These are phyloP conservation scores for Carpatolechia fugitivella DNA, from an alignment of 2,888 invertebrate genomes.

Conservation along the genomic window DNA sequence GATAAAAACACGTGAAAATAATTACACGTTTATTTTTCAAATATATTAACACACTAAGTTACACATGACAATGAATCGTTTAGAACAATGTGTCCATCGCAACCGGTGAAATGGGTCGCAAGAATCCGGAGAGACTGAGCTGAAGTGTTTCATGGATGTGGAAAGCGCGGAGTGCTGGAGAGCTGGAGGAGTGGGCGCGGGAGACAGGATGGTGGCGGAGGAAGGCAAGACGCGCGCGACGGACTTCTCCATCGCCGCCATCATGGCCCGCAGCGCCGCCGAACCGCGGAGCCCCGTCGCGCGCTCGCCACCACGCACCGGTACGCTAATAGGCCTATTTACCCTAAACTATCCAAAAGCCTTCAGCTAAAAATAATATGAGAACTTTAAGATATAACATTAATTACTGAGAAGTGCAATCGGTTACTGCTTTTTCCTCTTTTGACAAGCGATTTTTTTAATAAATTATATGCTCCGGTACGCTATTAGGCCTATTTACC, in stretches of 20 bases:
- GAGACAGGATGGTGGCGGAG: slow-evolving; percentile 72
- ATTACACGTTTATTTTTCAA: not conserved
- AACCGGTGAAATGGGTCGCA: slow-evolving; percentile 55
- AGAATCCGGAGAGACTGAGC: slow-evolving; percentile 35
- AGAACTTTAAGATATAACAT: too few relatives aligned
- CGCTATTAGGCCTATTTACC: slow-evolving; percentile 51
- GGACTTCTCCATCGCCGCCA: slow-evolving; percentile 97
- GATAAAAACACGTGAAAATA: slow-evolving; percentile 31
- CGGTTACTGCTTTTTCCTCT: too few relatives aligned
- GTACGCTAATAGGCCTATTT: slow-evolving; percentile 60
- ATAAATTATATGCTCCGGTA: slow-evolving; percentile 65
- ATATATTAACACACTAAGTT: not conserved
- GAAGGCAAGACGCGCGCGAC: slow-evolving; percentile 83
- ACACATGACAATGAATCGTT: slow-evolving; percentile 11
- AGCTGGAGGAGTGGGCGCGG: slow-evolving; percentile 46
- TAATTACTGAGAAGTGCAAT: too few relatives aligned
- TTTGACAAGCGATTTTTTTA: too few relatives aligned
- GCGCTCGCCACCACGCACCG: slow-evolving; percentile 63
- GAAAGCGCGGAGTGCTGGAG: slow-evolving; percentile 68
- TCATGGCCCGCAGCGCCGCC: slow-evolving; percentile 87
- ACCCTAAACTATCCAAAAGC: not conserved
- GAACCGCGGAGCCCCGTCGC: slow-evolving; percentile 70
- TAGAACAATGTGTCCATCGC: slow-evolving; percentile 53
- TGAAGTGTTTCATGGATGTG: slow-evolving; percentile 72
- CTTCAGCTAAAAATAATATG: not conserved